Base-by-base conservation (phyloP, 2,888 invertebrate species). In the Globia sparganii region DNA sequence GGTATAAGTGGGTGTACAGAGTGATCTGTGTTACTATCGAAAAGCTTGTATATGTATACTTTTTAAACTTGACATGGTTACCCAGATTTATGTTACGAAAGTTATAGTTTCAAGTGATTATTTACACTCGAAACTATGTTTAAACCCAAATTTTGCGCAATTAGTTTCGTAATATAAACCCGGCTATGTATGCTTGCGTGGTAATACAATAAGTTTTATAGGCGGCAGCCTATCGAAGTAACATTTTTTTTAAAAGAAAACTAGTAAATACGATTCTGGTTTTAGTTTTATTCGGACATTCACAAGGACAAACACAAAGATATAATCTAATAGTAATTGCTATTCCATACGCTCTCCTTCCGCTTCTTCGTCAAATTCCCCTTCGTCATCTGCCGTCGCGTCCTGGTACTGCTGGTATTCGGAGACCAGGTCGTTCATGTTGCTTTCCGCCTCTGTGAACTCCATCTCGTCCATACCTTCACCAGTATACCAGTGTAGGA, bases 401-500 rank as follows among this genome's bases (percentile, higher is more conserved):
- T 97, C 97, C 91, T 98, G 98, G 94, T 98, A 98, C 94, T 98
- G 98, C 90, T 98, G 98, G 94, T 98, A 98, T 91, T 98, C 98
- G 0, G 97, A 97, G 78, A 98, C 97, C 59, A 98, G 92, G 92
- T 98, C 98, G 87, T 97, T 97, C 97, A 98, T 97, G 95, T 98
- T 99, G 91, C 98, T 98, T 93, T 99, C 99, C 0, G 99, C 99
- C 94, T 99, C 99, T 2, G 98, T 98, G 97, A 99, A 99, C 95
- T 99, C 99, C 98, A 98, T 98, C 92, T 99, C 98, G 91, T 99
- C 99, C 99, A 99, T 99, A 87, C 99, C 99, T 93, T 99, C 99
- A 75, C 98, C 98, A 58, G 98, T 98, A 96, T 98, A 99, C 99
- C 99, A 99, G 97, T 99, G 99, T 90, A 99, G 97, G 97, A 99